These are phyloP conservation scores for Orius insidiosus DNA, from an alignment of 1,140 invertebrate genomes.

Conservation along the genomic window DNA sequence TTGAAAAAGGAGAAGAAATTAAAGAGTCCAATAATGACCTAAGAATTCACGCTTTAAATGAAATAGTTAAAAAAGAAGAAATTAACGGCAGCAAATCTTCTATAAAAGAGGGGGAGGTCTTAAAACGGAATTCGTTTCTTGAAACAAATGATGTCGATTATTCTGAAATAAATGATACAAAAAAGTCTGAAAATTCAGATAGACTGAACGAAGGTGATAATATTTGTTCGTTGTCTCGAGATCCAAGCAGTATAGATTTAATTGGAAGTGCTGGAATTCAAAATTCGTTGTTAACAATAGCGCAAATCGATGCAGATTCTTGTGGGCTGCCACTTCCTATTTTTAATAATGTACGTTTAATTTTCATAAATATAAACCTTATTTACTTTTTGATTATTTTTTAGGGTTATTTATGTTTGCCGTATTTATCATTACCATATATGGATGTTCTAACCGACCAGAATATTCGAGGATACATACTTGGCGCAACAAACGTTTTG, in stretches of 20 bases:
- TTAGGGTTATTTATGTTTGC: slow-evolving; percentile 81
- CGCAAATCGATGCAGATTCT: slow-evolving; percentile 23
- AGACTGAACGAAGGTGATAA: slow-evolving; percentile 3
- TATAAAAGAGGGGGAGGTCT: not conserved
- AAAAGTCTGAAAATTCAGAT: not conserved
- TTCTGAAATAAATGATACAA: slow-evolving; percentile 2
- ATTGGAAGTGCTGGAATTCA: slow-evolving; percentile 33
- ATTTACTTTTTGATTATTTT: not conserved
- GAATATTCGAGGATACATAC: slow-evolving; percentile 77
- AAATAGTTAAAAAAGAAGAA: not conserved
- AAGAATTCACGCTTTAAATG: no score
- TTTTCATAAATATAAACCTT: not conserved
- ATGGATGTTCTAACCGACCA: slow-evolving; percentile 79
- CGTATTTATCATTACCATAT: slow-evolving; percentile 90
- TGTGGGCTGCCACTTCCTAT: slow-evolving; percentile 78
- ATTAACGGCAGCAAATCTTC: not conserved
- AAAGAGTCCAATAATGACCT: no score
- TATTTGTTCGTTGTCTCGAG: slow-evolving; percentile 29
- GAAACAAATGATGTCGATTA: not conserved
- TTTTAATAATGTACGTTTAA: slow-evolving; percentile 54
- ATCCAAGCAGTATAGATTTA: slow-evolving; percentile 37
- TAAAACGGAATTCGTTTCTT: not conserved
- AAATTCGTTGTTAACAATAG: slow-evolving; percentile 32
- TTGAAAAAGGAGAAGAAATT: no score
- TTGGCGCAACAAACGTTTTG: slow-evolving; percentile 92